Percentiles rank a stretch among this genome's conserved stretches.
Conservation (phyloP, 23 tunicate genomes). For the Halocynthia aurantium region DNA sequence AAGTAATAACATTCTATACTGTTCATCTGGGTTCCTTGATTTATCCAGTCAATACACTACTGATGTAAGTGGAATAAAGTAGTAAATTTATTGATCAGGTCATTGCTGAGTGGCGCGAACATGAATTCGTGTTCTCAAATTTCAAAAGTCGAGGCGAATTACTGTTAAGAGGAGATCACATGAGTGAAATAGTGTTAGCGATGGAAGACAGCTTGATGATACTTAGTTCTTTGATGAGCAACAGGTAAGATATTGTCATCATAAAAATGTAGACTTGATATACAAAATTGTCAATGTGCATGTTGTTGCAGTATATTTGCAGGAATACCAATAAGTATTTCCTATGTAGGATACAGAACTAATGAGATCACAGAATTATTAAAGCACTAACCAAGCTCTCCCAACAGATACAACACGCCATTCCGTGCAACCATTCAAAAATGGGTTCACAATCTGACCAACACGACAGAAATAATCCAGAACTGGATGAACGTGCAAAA, state of each 20-base stretch:
- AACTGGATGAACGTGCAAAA: constrained; percentile 98
- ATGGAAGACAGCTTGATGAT: constrained; percentile 95
- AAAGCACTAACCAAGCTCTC: background rate
- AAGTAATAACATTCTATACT: background rate
- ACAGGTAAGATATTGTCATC: constrained; percentile 35
- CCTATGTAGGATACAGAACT: no score
- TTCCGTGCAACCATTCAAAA: constrained; percentile 89
- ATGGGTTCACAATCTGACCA: constrained; percentile 86
- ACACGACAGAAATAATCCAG: constrained; percentile 90
- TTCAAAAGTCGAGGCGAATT: constrained; percentile 96
- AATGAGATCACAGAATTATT: no score
- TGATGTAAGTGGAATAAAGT: background rate
- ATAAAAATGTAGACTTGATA: no score
- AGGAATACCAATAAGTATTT: background rate
- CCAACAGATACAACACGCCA: constrained; percentile 83
- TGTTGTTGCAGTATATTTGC: background rate
- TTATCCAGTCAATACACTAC: background rate
- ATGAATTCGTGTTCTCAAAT: constrained; percentile 74
- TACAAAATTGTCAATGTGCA: no score
- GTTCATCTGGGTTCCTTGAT: background rate
- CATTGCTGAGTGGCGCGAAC: constrained; percentile 88
- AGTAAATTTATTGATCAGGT: constrained; percentile 34
- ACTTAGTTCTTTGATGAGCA: constrained; percentile 90
- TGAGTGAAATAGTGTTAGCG: constrained; percentile 84
- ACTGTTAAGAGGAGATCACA: constrained; percentile 83